Evolutionary conservation across 2,797 vertebrate species (phyloP).

Genomic region (Sebastes matsubarae): DNA sequence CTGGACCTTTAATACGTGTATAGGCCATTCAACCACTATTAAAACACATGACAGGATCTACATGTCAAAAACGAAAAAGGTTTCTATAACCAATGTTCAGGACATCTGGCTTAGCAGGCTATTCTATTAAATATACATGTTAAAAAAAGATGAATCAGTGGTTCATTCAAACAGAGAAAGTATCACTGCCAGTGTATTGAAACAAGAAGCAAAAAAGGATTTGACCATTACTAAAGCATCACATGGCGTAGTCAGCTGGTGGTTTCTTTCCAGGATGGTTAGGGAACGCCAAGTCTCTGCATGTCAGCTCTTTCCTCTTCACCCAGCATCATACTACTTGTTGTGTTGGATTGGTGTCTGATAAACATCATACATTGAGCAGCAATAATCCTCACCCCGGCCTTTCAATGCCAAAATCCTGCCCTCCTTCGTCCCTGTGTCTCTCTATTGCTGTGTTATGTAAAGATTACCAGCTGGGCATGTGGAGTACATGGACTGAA

Average conservation of each 20-base stretch:
- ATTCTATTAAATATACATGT: background rate
- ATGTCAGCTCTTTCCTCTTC: conserved; percentile 7
- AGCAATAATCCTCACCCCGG: background rate
- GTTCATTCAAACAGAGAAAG: background rate
- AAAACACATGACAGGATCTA: background rate
- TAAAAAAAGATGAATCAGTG: background rate
- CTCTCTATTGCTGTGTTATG: conserved; percentile 1
- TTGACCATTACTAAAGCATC: conserved; percentile 1
- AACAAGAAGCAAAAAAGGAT: background rate
- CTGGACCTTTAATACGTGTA: background rate
- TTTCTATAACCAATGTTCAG: background rate
- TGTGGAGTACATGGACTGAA: conserved; percentile 11
- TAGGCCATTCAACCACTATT: background rate
- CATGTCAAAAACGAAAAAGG: background rate
- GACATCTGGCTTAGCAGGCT: background rate
- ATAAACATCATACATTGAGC: conserved; percentile 5
- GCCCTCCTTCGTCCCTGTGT: background rate
- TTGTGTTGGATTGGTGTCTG: conserved; percentile 10
- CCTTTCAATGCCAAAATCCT: background rate
- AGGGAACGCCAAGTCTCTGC: conserved; percentile 12
- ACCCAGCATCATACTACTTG: background rate
- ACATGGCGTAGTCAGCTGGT: conserved; percentile 1
- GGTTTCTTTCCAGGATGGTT: conserved; percentile 20
- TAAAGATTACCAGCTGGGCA: conserved; percentile 22
- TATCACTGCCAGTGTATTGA: background rate